Evolutionary conservation across 2,888 invertebrate species (phyloP).

Genomic region (Amphipyra tragopoginis): DNA sequence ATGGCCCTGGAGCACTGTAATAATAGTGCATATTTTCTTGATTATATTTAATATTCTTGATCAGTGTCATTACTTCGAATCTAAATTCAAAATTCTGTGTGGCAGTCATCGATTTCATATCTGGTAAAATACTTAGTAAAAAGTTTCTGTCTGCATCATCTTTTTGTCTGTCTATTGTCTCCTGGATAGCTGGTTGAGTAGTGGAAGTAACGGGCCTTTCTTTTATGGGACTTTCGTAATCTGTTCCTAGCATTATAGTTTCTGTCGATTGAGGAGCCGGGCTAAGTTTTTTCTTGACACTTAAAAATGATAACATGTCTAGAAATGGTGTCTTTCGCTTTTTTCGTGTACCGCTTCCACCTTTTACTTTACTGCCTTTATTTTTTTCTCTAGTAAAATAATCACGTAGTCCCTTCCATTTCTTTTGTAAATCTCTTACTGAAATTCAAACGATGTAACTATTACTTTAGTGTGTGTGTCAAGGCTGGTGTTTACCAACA

Average conservation of each 20-base stretch:
- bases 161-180: slow-evolving; percentile 4
- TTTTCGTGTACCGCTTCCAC: slow-evolving; percentile 31
- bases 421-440: slow-evolving; percentile 63
- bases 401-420: slow-evolving; percentile 65
- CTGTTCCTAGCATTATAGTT: slow-evolving; percentile 1
- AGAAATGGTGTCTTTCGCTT: slow-evolving; percentile 52
- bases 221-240: background rate
- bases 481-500: too few species aligned
- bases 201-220: background rate
- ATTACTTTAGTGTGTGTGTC: background rate
- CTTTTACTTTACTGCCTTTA: slow-evolving; percentile 44
- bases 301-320: slow-evolving; percentile 53
- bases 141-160: slow-evolving; percentile 52
- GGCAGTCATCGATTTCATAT: slow-evolving; percentile 53
- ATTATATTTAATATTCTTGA: slow-evolving; percentile 53
- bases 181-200: slow-evolving; percentile 2
- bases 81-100: slow-evolving; percentile 55
- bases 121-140: slow-evolving; percentile 52
- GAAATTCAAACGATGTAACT: slow-evolving; percentile 45
- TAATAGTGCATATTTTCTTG: slow-evolving; percentile 31
- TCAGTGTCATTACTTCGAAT: slow-evolving; percentile 57
- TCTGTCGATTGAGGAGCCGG: slow-evolving; percentile 9
- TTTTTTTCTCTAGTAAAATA: slow-evolving; percentile 60
- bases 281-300: slow-evolving; percentile 23
- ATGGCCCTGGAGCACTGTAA: slow-evolving; percentile 18